These are phyloP conservation scores for Lottia gigantea DNA, from an alignment of 2,888 invertebrate species.

Conservation along the genomic window DNA sequence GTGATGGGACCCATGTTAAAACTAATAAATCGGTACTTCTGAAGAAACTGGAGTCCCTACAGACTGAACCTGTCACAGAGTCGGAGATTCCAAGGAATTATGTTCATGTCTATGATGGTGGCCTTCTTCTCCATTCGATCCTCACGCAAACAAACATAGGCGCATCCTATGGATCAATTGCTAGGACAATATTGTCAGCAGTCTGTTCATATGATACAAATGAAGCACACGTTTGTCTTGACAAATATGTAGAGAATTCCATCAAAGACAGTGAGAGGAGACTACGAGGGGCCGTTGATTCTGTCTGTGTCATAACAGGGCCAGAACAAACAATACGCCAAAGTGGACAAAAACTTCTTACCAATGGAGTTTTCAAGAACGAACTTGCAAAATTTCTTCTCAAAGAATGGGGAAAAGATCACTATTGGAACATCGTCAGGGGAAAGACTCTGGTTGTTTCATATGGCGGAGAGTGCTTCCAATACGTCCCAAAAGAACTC, in stretches of 20 bases:
- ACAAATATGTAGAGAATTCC: no score
- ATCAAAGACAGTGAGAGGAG: background rate
- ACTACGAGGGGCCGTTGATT: background rate
- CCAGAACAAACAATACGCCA: constrained; percentile 15
- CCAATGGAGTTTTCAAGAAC: constrained; percentile 19
- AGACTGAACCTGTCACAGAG: no score
- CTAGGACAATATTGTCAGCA: background rate
- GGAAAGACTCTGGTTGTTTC: background rate
- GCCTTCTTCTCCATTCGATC: no score
- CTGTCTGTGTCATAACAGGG: background rate
- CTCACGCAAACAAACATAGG: no score
- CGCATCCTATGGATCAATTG: no score
- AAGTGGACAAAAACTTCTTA: constrained; percentile 8
- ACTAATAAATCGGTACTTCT: no score
- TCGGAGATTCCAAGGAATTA: no score
- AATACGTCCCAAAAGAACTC: background rate
- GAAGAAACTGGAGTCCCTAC: no score
- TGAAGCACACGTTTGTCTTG: background rate
- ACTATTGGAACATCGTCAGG: no score
- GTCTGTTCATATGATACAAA: background rate
- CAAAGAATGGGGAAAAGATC: constrained; percentile 18
- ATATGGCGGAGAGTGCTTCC: background rate
- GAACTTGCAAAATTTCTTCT: constrained; percentile 14
- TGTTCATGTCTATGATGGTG: no score
- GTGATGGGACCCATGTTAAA: no score